Base-by-base conservation (phyloP, 2,888 invertebrate genomes). In the Eupithecia inturbata region DNA sequence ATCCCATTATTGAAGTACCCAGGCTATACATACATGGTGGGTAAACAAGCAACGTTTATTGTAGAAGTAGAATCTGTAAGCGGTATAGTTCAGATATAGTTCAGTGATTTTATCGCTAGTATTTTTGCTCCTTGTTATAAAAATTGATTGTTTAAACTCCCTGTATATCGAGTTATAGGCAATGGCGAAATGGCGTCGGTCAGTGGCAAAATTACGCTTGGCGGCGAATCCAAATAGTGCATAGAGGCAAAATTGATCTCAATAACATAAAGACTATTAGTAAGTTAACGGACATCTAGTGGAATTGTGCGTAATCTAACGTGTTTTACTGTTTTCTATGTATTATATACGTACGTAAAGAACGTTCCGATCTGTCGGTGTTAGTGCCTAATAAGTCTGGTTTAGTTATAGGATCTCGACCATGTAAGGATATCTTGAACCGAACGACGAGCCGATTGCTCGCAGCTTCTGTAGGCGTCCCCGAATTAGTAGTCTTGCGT, bases 371-470 rank as follows among this genome's bases (percentile, higher is more conserved):
- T 85, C 33, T 88, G 89, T 91, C 87, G 91, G 88, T 91, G 90
- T 92, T 92, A 92, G 93, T 93, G 94, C 94, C 94, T 93, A 87
- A 88, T 88, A 88, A 90, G 91, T 92, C 90, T 90, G 91, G 91
- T 89, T 84, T 92, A 92, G 91, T 88, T 88, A 88, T 90, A 90
- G 88, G 88, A 87, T 82, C 82, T 83, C 85, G 85, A 85, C 85
- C 85, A 84, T 81, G 78, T 80, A 81, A 80, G 79, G 83, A 81
- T 85, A 84, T 87, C 90, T 91, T 90, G 89, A 89, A 90, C 89
- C 91, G 89, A 81, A 88, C 86, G 80, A 86, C 88, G 91, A 89
- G 73, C 88, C 89, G 86, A 88, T 88, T 87, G 71, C 76, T 68
- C 87, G 82, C 79, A 77, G 78, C 76, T 78, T 81, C 72, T 67